Base-by-base conservation (phyloP, 2,797 vertebrate genomes). In the Amniataba percoides region DNA sequence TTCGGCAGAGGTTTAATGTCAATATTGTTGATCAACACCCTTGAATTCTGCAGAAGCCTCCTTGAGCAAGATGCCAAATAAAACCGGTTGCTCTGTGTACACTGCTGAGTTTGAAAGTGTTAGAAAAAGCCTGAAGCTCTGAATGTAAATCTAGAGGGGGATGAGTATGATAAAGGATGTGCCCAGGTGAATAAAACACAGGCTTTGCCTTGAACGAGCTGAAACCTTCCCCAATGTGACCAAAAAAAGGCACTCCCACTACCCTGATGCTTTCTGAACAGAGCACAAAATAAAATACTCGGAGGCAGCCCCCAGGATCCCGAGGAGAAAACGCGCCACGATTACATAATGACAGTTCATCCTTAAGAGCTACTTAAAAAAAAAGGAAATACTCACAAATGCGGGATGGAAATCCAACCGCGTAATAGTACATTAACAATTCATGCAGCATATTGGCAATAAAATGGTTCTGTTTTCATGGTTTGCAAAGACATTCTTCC, bases 391-490 rank as follows among this genome's bases (percentile, higher is more conserved):
- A 88, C 71, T 82, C 64, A 62, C 61, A 62, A 83, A 81, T 40
- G 61, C 49, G 77, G 82, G 78, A 62, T 77, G 71, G 83, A 85
- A 89, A 87, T 71, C 68, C 60, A 76, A 67, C 42, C 74, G 31
- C 58, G 62, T 86, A 90, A 90, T 73, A 85, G 84, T 36, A 45
- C 72, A 92, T 92, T 81, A 89, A 91, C 55, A 83, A 91, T 94
- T 92, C 82, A 94, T 90, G 87, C 74, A 42, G 82, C 78, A 61
- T 78, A 75, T 81, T 77, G 86, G 78, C 84, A 83, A 90, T 89
- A 75, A 83, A 84, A 82, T 64, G 63, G 39, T 57, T 85, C 65
- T 64, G 66, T 80, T 82, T 82, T 80, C 48, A 68, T 49, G 68
- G 31, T 80, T 77, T 71, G 73, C 71, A 36, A 67, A 89, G 68